These are phyloP conservation scores for Cataglyphis hispanica DNA, from an alignment of 1,140 invertebrate genomes.

Conservation along the genomic window DNA sequence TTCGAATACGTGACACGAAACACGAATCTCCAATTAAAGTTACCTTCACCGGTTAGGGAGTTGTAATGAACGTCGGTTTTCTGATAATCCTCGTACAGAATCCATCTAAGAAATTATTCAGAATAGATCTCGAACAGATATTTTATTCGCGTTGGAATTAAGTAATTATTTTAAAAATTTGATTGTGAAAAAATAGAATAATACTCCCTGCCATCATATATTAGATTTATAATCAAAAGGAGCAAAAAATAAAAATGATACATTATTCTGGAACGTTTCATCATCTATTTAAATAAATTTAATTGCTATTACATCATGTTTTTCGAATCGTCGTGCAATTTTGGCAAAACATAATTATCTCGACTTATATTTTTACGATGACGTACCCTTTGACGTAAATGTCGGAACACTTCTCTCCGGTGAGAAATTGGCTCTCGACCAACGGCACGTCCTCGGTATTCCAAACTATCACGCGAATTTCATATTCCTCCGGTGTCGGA, in stretches of 20 bases:
- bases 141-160: not conserved
- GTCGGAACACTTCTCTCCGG: constrained; percentile 93
- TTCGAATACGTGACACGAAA: constrained; percentile 93
- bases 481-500: constrained; percentile 91
- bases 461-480: constrained; percentile 94
- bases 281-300: too few species aligned
- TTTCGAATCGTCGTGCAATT: not conserved
- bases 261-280: too few species aligned
- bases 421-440: constrained; percentile 92
- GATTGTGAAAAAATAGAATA: not conserved
- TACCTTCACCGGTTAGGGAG: constrained; percentile 93
- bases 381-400: constrained; percentile 94
- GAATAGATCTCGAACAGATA: not conserved
- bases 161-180: not conserved
- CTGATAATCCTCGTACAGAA: constrained; percentile 91
- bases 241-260: too few species aligned
- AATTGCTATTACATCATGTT: too few species aligned
- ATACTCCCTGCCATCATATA: too few species aligned
- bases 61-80: constrained; percentile 94
- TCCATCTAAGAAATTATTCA: constrained; percentile 88
- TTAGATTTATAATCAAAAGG: too few species aligned
- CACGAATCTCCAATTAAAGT: constrained; percentile 97
- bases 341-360: not conserved
- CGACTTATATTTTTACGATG: not conserved
- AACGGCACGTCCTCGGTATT: constrained; percentile 92